Evolutionary conservation across 53 echinoderm and acorn worm genomes (phyloP), one percentile per base, ranked within the genome.

Genomic region (Paracentrotus lividus): DNA sequence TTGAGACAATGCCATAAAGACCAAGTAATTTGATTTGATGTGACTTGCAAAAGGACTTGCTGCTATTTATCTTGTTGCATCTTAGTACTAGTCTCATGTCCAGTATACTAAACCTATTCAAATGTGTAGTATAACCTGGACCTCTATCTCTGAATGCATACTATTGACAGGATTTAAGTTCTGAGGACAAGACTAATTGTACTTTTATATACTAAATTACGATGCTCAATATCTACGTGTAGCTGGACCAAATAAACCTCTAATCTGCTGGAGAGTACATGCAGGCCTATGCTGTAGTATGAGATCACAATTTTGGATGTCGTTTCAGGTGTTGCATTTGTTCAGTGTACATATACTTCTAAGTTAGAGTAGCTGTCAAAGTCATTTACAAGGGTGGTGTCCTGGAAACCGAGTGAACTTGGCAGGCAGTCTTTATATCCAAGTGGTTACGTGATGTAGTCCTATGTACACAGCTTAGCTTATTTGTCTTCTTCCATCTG

Each of bases 401-500:
- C 72, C 72, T 72, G 72, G 7, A 72, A 72, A 72, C 21, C 18
- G 40, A 40, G 36, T 72, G 72, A 72, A 72, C 72, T 38, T 72
- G 72, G 72, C 40, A 72, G 72, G 72, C 9, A 40, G 10, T 36
- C 72, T 72, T 57, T 57, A 57, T 67, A 33, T 72, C 18, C 34
- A 15, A 40, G 72, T 13, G 2, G 36, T 72, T 72, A 40, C 40
- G 64, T 64, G 64, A 29, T 64, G 64, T 20, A 16, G 72, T 36
- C 72, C 36, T 40, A 40, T 72, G 72, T 72, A 72, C 72, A 72
- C 36, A 72, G 72, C 72, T 72, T 38, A 34, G 72, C 18, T 72
- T 72, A 40, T 72, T 72, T 72, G 72, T 40, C 72, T 72, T 72
- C 36, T 15, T 36, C 72, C 72, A 72, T 72, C 57, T 72, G 15